These are phyloP conservation scores for Dynastes hyllus DNA, from an alignment of 2,888 invertebrate genomes.

Conservation along the genomic window DNA sequence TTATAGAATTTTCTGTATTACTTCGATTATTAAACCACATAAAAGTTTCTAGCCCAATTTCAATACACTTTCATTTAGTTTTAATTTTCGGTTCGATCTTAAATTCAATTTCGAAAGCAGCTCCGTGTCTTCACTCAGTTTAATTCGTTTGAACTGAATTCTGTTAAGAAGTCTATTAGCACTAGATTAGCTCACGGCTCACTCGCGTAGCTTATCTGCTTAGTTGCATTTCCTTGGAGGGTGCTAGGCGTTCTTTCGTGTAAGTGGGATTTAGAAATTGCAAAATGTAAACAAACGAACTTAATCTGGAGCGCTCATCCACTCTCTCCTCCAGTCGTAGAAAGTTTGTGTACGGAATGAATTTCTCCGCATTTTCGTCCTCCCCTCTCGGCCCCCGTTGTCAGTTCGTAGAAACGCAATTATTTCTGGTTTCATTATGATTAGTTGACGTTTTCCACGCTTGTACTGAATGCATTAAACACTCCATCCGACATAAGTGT, in stretches of 20 bases:
- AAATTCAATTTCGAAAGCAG: slow-evolving; percentile 3
- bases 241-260: slow-evolving; percentile 4
- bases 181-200: slow-evolving; percentile 15
- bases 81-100: neutral
- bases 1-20: too few species aligned
- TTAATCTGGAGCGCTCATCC: slow-evolving; percentile 13
- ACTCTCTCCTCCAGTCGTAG: neutral
- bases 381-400: neutral
- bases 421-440: slow-evolving; percentile 47
- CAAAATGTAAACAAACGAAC: slow-evolving; percentile 34
- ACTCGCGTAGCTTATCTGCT: slow-evolving; percentile 15
- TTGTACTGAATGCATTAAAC: slow-evolving; percentile 44
- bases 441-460: slow-evolving; percentile 36
- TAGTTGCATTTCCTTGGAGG: slow-evolving; percentile 6
- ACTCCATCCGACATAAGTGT: slow-evolving; percentile 42
- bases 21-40: too few species aligned
- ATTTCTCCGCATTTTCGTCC: neutral
- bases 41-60: too few species aligned
- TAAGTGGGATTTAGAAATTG: slow-evolving; percentile 31
- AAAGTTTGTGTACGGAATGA: neutral
- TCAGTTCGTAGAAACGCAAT: neutral
- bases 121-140: neutral
- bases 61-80: too few species aligned
- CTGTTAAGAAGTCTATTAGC: slow-evolving; percentile 19
- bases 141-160: slow-evolving; percentile 19